phyloP scores from a whole-genome alignment of 1,140 invertebrate species.

The Euborellia annulipes region DNA sequence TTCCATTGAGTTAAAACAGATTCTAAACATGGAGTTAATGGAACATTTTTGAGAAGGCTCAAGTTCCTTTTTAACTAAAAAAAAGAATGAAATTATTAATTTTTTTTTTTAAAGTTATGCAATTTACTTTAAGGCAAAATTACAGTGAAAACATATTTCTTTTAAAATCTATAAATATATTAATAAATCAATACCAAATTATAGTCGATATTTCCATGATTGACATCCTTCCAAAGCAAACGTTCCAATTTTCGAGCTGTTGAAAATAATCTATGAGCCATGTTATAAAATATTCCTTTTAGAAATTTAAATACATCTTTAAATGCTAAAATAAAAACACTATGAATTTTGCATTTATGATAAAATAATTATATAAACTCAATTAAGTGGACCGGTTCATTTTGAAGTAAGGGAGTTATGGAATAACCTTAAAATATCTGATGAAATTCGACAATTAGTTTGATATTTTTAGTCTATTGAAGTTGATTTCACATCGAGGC shows the following conservation, averaged over 20 bases:
- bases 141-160: constrained; percentile 11
- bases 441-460: too few species aligned
- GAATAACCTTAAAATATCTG: too few species aligned
- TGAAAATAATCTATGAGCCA: constrained; percentile 16
- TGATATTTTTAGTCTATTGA: too few species aligned
- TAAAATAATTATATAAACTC: too few species aligned
- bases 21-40: constrained; percentile 22
- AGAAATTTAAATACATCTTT: too few species aligned
- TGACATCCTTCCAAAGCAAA: constrained; percentile 23
- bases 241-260: constrained; percentile 19
- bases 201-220: constrained; percentile 17
- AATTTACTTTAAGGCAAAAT: constrained; percentile 3
- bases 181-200: constrained; percentile 21
- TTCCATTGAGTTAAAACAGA: constrained; percentile 34
- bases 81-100: too few species aligned
- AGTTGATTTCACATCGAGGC: too few species aligned
- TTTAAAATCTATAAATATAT: constrained; percentile 8
- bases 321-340: too few species aligned
- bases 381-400: too few species aligned
- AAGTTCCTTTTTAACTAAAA: constrained; percentile 18
- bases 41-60: constrained; percentile 11
- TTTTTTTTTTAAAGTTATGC: constrained; percentile 8
- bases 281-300: too few species aligned
- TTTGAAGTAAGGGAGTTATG: too few species aligned
- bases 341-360: too few species aligned